phyloP scores from a whole-genome alignment of 2,797 vertebrate genomes.

The Aulostomus chinensis region DNA sequence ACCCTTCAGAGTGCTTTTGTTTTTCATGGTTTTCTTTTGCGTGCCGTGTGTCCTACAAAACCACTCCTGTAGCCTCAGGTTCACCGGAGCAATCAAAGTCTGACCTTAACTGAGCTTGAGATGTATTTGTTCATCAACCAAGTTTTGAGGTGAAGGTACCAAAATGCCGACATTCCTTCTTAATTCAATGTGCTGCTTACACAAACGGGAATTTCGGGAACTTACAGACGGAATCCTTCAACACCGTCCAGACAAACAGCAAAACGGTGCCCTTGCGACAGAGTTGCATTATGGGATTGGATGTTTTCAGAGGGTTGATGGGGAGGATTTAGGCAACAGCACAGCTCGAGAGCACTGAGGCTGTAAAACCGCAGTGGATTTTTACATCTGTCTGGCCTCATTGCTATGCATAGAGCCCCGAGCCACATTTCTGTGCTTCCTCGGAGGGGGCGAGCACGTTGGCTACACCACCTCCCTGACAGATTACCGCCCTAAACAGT shows the following conservation, averaged over 20 bases:
- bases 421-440: conserved; percentile 56
- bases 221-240: too few relatives aligned
- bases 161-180: too few relatives aligned
- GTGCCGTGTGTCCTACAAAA: too few relatives aligned
- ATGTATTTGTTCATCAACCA: too few relatives aligned
- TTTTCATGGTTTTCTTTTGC: too few relatives aligned
- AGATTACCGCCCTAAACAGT: conserved; percentile 62
- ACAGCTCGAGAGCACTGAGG: conserved; percentile 30
- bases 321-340: conserved; percentile 46
- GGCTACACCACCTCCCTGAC: conserved; percentile 55
- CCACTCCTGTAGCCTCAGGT: too few relatives aligned
- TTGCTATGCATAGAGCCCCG: conserved; percentile 73
- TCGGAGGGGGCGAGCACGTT: conserved; percentile 54
- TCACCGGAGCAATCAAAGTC: too few relatives aligned
- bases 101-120: too few relatives aligned
- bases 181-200: too few relatives aligned
- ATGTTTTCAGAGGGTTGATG: conserved; percentile 35
- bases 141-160: too few relatives aligned
- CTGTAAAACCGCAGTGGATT: conserved; percentile 60
- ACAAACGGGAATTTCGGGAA: too few relatives aligned
- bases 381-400: conserved; percentile 82
- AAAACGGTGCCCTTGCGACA: conserved; percentile 44
- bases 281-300: conserved; percentile 57
- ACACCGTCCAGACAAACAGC: conserved; percentile 35
- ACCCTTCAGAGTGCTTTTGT: too few relatives aligned